A percentile compares a stretch with the other conserved stretches of the same genome.
Conservation (phyloP, 2,797 vertebrate species). For the Syndactyla subalaris region DNA sequence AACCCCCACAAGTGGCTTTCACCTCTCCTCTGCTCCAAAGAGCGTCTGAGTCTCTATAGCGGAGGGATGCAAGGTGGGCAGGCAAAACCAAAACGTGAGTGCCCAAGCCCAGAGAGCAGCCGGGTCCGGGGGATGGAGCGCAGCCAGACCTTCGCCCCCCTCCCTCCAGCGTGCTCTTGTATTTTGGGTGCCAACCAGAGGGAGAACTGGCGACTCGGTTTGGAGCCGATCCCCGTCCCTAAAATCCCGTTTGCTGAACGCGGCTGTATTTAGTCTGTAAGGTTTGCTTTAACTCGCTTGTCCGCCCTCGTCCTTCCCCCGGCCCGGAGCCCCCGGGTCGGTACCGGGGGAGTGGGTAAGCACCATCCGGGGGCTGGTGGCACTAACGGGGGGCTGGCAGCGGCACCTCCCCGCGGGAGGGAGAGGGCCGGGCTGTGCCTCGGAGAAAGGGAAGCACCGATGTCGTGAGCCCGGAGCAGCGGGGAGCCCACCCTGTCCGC, state of each 20-base stretch:
- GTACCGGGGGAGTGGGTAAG: neutral
- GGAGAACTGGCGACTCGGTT: neutral
- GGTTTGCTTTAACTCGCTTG: neutral
- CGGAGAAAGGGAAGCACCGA: no score
- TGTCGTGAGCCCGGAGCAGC: neutral
- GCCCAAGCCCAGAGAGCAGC: neutral
- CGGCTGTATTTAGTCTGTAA: neutral
- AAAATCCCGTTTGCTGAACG: neutral
- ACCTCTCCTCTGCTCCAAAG: neutral
- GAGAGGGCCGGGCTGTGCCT: neutral
- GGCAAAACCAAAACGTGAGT: fast-evolving
- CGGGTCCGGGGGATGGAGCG: fast-evolving
- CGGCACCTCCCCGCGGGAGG: neutral
- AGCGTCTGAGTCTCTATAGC: neutral
- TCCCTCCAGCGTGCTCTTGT: fast-evolving
- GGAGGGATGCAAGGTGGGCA: neutral
- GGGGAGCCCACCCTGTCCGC: neutral
- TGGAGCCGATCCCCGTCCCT: neutral
- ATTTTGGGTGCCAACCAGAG: neutral
- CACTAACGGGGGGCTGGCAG: neutral
- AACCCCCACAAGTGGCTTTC: neutral
- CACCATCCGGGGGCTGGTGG: neutral
- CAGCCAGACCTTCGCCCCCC: neutral
- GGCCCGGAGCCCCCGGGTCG: neutral
- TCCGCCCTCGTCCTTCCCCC: no score